A percentile compares a stretch with the other conserved stretches of the same genome.
These are phyloP conservation scores for Procambarus clarkii DNA, from an alignment of 1,140 invertebrate genomes.

Conservation along the genomic window DNA sequence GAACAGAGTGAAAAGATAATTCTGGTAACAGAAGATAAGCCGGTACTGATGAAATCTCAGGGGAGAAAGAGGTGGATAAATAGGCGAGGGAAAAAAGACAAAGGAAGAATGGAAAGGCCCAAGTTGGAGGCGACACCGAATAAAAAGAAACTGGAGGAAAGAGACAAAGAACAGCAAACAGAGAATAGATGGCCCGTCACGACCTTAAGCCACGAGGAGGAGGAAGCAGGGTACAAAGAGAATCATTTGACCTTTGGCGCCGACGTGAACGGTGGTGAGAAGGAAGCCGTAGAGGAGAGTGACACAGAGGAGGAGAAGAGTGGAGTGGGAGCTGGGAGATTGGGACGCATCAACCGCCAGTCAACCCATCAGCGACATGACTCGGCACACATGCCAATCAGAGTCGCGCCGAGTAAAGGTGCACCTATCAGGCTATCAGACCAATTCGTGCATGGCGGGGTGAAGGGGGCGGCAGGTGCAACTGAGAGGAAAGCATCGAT, in stretches of 20 bases:
- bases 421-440: not conserved
- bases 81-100: not conserved
- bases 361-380: constrained; percentile 32
- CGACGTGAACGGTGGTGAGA: constrained; percentile 17
- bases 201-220: constrained; percentile 15
- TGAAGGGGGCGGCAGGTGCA: not conserved
- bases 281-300: not conserved
- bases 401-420: not conserved
- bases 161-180: not conserved
- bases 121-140: not conserved
- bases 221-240: constrained; percentile 39
- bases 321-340: not conserved
- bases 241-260: constrained; percentile 5
- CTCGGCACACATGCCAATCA: constrained; percentile 44
- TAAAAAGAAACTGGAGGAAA: not conserved
- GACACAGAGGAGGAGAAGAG: constrained; percentile 9
- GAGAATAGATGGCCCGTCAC: not conserved
- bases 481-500: not conserved
- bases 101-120: not conserved
- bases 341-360: not conserved
- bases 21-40: not conserved
- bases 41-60: not conserved
- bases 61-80: not conserved
- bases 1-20: not conserved
- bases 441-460: not conserved